Evolutionary conservation across 2,888 invertebrate genomes (phyloP), one percentile per base, ranked within the genome.

Genomic region (Lottia scabra): DNA sequence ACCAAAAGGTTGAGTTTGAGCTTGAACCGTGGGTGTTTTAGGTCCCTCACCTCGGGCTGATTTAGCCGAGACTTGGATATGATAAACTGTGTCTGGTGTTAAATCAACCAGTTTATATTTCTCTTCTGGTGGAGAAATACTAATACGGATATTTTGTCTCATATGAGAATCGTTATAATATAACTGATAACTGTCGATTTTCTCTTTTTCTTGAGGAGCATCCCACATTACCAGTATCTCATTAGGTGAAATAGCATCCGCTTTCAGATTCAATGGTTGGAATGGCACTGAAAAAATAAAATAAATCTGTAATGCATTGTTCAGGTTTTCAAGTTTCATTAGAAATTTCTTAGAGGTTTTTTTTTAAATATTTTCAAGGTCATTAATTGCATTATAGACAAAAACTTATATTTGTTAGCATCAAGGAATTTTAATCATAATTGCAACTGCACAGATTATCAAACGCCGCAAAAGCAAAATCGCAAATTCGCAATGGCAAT

Each of bases 1-100:
- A 98, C 98, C 96, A 92, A 97, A 98, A 94, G 96, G 96, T 91
- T 97, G 96, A 69, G 99, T 99, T 91, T 96, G 93, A 84, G 96
- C 96, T 80, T 96, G 95, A 81, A 97, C 95, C 16, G 96, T 95
- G 56, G 97, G 96, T 19, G 98, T 98, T 71, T 96, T 96, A 45
- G 97, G 97, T 19, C 98, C 98, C 90, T 97, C 98, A 15, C 98
- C 99, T 16, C 81, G 79, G 95, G 92, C 94, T 19, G 97, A 97
- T 81, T 96, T 92, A 73, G 98, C 99, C 16, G 98, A 97, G 83
- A 99, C 91, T 95, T 98, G 97, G 86, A 99, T 95, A 91, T 96
- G 96, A 92, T 99, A 99, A 82, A 96, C 91, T 15, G 98, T 98
- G 92, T 98, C 96, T 45, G 99, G 98, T 89, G 97, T 96, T 64